Conservation (phyloP, 2,888 invertebrate species). For the Heliothis peltigera region DNA sequence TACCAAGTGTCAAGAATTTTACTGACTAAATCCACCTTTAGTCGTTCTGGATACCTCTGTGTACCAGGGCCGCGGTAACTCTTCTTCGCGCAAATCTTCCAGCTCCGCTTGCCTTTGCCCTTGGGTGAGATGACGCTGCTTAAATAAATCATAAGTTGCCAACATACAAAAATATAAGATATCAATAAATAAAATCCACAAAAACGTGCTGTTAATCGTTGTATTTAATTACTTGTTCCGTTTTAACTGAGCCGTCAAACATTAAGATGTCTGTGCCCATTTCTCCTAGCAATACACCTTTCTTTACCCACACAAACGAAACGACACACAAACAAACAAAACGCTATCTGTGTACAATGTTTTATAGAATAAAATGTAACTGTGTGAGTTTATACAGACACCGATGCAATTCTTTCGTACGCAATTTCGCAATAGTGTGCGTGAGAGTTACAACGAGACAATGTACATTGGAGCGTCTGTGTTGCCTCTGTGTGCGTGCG, state of each 20-base stretch:
- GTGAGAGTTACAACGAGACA: slow-evolving; percentile 61
- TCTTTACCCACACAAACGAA: slow-evolving; percentile 84
- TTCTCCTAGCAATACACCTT: slow-evolving; percentile 88
- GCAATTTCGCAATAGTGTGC: slow-evolving; percentile 63
- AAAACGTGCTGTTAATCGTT: slow-evolving; percentile 59
- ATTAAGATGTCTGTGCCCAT: slow-evolving; percentile 79
- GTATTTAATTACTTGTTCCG: slow-evolving; percentile 73
- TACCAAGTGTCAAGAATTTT: too few relatives aligned
- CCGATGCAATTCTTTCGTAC: slow-evolving; percentile 61
- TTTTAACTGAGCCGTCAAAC: slow-evolving; percentile 72
- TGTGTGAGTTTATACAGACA: slow-evolving; percentile 47
- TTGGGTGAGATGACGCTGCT: background rate
- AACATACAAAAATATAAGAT: slow-evolving; percentile 24
- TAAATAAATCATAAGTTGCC: slow-evolving; percentile 26
- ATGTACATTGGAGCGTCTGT: slow-evolving; percentile 34
- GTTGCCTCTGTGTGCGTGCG: slow-evolving; percentile 49
- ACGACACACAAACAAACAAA: slow-evolving; percentile 22
- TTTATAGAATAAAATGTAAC: slow-evolving; percentile 20
- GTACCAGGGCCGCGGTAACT: too few relatives aligned
- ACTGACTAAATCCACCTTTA: too few relatives aligned
- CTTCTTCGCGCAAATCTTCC: too few relatives aligned
- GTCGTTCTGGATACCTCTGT: too few relatives aligned
- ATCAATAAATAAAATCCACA: slow-evolving; percentile 38
- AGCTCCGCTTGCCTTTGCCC: background rate
- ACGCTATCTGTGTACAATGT: slow-evolving; percentile 13